Conservation (phyloP, 2,888 invertebrate species). For the Lasiommata megera region DNA sequence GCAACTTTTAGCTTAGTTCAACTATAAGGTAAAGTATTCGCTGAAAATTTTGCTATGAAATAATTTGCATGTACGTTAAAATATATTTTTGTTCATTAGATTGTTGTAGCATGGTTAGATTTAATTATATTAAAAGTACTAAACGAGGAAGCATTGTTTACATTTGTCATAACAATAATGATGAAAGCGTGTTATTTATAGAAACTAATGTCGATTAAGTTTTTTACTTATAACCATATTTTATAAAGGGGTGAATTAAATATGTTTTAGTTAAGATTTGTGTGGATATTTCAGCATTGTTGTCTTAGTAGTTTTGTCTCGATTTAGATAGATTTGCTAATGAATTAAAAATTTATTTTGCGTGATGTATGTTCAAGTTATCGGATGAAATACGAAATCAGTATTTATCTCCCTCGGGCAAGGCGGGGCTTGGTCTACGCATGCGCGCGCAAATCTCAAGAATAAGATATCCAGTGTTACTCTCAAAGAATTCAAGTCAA, state of each 20-base stretch:
- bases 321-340: background rate
- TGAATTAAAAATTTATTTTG: background rate
- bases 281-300: background rate
- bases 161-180: too few species aligned
- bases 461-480: slow-evolving; percentile 54
- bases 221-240: too few species aligned
- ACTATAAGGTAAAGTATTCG: background rate
- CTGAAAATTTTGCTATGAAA: slow-evolving; percentile 4
- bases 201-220: too few species aligned
- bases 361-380: background rate
- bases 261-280: too few species aligned
- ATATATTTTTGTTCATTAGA: background rate
- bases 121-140: too few species aligned
- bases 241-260: too few species aligned
- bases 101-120: too few species aligned
- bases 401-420: slow-evolving; percentile 57
- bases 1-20: background rate
- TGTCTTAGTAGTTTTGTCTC: background rate
- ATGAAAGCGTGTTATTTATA: too few species aligned
- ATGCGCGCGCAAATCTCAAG: slow-evolving; percentile 70
- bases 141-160: too few species aligned
- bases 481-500: slow-evolving; percentile 24
- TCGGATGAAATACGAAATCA: slow-evolving; percentile 48
- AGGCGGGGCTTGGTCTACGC: slow-evolving; percentile 68
- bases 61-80: background rate